Evolutionary conservation across 1,140 invertebrate genomes (phyloP), one percentile per base, ranked within the genome.

Genomic region (Whitmania pigra): DNA sequence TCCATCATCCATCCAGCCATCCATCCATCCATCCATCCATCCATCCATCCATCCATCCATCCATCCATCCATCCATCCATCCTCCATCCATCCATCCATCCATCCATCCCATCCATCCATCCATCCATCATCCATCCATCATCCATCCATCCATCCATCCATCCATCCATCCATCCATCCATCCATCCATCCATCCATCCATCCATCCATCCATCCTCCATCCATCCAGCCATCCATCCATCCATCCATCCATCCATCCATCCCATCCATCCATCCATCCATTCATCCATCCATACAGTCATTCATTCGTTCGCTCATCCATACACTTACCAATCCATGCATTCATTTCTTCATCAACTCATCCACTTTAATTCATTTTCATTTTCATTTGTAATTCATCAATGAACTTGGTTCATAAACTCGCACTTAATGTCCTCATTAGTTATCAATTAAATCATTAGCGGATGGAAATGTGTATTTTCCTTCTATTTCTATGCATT

Each of bases 201-300:
- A 63, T 63, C 0, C 57, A 63, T 6, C 17, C 57, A 63, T 63
- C 3, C 57, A 63, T 63, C 2, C 57, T 9, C 0, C 20, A 9
- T 25, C 9, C 25, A n/a, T n/a, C n/a, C n/a, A 25, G 9, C 6
- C 31, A 36, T 57, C 55, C 55, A 57, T 57, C 55, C 55, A 63
- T 63, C 57, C 57, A 63, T 63, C 20, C 57, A 63, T 63, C 20
- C 57, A 63, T 63, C 57, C 57, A n/a, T 63, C 57, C 57, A 6
- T 17, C 57, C 55, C 20, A n/a, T 57, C 55, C 20, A n/a, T 57
- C 55, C 25, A 57, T 57, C 55, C 55, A 20, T 63, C 57, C 57
- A 63, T 63, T 18, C 2, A 63, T 63, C 57, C 57, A 63, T 63
- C 20, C 57, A 63, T 63, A 5, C 57, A 17, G 5, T 18, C 57